Percentiles rank a stretch among this genome's conserved stretches.
These are phyloP conservation scores for Melanaphis sacchari DNA, from an alignment of 1,140 invertebrate genomes.

Conservation along the genomic window DNA sequence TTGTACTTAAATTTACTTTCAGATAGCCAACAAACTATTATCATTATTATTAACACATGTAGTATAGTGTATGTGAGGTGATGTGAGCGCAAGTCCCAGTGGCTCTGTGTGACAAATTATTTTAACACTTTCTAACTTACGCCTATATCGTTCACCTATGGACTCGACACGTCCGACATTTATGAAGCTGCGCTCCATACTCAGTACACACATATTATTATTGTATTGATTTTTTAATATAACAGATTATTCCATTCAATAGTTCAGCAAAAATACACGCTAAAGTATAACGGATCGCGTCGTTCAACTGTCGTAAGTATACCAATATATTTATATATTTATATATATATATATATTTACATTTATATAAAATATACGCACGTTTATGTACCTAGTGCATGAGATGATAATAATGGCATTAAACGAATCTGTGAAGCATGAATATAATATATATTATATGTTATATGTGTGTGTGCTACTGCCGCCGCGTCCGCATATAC, in stretches of 20 bases:
- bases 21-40: too few relatives aligned
- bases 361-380: not conserved
- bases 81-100: too few relatives aligned
- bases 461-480: not conserved
- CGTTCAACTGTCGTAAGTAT: not conserved
- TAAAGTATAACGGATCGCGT: constrained; percentile 25
- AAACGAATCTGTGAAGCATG: constrained; percentile 35
- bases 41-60: too few relatives aligned
- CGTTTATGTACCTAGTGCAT: not conserved
- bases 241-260: constrained; percentile 42
- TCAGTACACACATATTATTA: not conserved
- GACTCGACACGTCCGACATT: too few relatives aligned
- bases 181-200: not conserved
- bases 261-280: not conserved
- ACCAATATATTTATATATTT: not conserved
- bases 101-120: too few relatives aligned
- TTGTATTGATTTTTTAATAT: not conserved
- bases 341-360: not conserved
- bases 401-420: constrained; percentile 6
- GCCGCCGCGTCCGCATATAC: not conserved
- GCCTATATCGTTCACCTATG: too few relatives aligned
- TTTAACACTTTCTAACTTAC: too few relatives aligned
- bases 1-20: too few relatives aligned
- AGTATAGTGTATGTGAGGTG: too few relatives aligned
- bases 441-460: not conserved